Percentiles rank a stretch among this genome's conserved stretches.
These are phyloP conservation scores for Eulemur mongoz DNA, from an alignment of 2,797 vertebrate genomes.

Conservation along the genomic window DNA sequence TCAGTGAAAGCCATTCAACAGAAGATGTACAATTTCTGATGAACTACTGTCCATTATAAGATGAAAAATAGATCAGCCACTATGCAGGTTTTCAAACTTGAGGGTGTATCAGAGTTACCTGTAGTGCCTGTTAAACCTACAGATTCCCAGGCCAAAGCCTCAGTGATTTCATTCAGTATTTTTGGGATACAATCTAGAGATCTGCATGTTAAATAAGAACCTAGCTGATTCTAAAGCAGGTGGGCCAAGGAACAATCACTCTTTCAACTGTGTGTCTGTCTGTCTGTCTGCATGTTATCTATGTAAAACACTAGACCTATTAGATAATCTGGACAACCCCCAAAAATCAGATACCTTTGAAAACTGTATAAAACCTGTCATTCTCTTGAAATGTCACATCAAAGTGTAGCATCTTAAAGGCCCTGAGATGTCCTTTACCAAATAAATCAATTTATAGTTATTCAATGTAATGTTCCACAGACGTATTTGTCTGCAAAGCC, in stretches of 20 bases:
- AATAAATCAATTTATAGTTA: not conserved
- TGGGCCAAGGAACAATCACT: not conserved
- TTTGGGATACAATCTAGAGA: not conserved
- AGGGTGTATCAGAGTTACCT: not conserved
- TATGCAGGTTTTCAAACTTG: not conserved
- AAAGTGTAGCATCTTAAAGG: not conserved
- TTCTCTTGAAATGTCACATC: not conserved
- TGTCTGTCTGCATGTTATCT: not conserved
- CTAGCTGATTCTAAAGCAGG: not conserved
- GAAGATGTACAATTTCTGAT: not conserved
- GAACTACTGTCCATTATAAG: not conserved
- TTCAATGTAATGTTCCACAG: not conserved
- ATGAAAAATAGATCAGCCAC: not conserved
- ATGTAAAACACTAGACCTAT: not conserved
- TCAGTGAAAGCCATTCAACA: not conserved
- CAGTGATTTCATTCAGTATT: not conserved
- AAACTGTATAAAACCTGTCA: not conserved
- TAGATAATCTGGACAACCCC: not conserved
- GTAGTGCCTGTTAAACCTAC: not conserved
- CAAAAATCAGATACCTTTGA: not conserved
- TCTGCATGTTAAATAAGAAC: not conserved
- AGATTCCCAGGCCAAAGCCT: not conserved
- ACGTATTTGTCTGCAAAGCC: not conserved
- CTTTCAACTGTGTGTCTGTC: not conserved
- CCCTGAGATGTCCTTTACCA: not conserved